Evolutionary conservation across 2,113 vertebrate genomes (phyloP).

Genomic region (Enhydra lutris): DNA sequence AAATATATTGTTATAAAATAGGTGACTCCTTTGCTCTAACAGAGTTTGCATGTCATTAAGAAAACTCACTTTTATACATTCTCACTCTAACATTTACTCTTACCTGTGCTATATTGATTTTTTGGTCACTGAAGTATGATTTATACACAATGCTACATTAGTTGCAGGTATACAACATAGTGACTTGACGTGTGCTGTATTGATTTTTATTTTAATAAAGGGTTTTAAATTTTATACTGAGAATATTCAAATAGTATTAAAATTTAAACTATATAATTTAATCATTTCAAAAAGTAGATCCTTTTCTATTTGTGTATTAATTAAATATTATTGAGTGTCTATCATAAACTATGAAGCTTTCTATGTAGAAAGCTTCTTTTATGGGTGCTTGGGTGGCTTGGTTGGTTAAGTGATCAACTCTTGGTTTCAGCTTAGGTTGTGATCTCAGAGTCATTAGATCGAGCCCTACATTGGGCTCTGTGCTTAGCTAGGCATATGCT

Average conservation of each 20-base stretch:
- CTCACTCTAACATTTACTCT: neutral
- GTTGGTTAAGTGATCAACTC: neutral
- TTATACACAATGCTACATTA: neutral
- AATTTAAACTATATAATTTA: neutral
- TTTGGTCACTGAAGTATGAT: neutral
- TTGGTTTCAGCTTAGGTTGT: neutral
- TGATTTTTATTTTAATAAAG: neutral
- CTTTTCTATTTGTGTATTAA: neutral
- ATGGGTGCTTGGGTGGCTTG: neutral
- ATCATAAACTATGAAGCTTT: neutral
- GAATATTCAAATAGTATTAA: neutral
- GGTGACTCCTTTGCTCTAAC: too few relatives aligned
- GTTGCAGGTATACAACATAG: neutral
- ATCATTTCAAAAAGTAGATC: neutral
- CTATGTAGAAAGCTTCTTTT: neutral
- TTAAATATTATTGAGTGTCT: neutral
- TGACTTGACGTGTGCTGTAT: neutral
- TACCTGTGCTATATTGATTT: neutral
- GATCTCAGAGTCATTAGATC: neutral
- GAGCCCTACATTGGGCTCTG: neutral
- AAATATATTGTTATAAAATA: neutral
- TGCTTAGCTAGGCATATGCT: neutral
- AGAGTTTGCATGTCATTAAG: neutral
- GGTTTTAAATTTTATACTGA: neutral
- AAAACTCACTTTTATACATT: neutral